phyloP scores from a whole-genome alignment of 2,888 invertebrate species.

The Trissoscelio sp. region DNA sequence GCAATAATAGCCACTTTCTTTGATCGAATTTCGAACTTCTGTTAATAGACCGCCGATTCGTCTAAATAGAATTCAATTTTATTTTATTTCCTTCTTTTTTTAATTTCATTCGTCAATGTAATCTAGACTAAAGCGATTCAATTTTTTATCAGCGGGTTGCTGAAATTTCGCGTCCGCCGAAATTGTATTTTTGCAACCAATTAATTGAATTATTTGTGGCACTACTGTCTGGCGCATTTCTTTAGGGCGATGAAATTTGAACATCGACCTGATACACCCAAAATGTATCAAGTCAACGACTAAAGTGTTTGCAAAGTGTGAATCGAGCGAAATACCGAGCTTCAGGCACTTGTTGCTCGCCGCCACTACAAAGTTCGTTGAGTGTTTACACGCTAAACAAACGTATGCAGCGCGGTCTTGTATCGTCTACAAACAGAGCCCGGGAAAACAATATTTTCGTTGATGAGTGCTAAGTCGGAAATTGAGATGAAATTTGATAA shows the following conservation, averaged over 20 bases:
- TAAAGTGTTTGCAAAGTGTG: conserved; percentile 44
- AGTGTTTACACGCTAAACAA: conserved; percentile 81
- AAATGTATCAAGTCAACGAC: conserved; percentile 15
- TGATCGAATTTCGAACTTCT: conserved; percentile 38
- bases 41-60: conserved; percentile 23
- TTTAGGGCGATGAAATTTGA: conserved; percentile 4
- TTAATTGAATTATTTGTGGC: not conserved
- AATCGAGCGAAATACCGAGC: conserved; percentile 51
- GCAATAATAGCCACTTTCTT: conserved; percentile 47
- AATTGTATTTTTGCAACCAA: conserved; percentile 6
- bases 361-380: conserved; percentile 75
- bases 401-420: conserved; percentile 64
- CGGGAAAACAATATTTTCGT: too few relatives aligned
- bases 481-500: too few relatives aligned
- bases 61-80: conserved; percentile 21
- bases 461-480: too few relatives aligned
- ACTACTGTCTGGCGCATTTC: not conserved
- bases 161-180: conserved; percentile 3
- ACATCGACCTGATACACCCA: not conserved
- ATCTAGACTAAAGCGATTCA: conserved; percentile 17
- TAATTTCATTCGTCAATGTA: conserved; percentile 24
- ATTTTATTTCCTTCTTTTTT: too few relatives aligned
- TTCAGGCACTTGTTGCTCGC: conserved; percentile 79
- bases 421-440: too few relatives aligned
- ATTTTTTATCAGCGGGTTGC: conserved; percentile 8